Evolutionary conservation across 2,888 invertebrate species (phyloP).

Genomic region (Pandemis cinnamomeana): DNA sequence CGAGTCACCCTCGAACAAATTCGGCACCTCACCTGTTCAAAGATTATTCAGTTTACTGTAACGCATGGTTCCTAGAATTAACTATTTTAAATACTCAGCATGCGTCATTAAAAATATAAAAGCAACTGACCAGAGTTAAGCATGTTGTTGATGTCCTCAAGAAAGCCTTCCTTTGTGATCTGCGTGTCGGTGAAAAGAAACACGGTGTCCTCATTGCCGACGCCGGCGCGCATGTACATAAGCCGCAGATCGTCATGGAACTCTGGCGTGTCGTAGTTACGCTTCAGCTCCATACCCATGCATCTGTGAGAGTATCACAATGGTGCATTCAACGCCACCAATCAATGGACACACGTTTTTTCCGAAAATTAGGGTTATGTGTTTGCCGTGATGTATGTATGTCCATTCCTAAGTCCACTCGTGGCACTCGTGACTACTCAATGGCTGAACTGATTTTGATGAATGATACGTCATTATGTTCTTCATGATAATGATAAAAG

Average conservation of each 20-base stretch:
- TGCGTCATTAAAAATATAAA: background rate
- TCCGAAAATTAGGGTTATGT: too few relatives aligned
- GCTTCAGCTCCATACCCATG: conserved; percentile 93
- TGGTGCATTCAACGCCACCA: too few relatives aligned
- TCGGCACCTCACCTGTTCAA: conserved; percentile 92
- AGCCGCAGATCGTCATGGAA: conserved; percentile 94
- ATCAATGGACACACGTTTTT: too few relatives aligned
- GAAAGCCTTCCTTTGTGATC: conserved; percentile 94
- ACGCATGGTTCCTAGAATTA: too few relatives aligned
- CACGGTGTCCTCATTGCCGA: conserved; percentile 89
- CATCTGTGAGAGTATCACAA: conserved; percentile 80
- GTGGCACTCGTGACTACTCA: too few relatives aligned
- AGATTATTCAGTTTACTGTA: background rate
- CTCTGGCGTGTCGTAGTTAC: conserved; percentile 91
- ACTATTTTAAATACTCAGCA: too few relatives aligned
- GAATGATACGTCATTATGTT: too few relatives aligned
- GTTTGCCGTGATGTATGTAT: too few relatives aligned
- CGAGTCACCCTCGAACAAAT: conserved; percentile 94
- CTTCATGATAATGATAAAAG: too few relatives aligned
- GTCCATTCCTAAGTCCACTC: too few relatives aligned
- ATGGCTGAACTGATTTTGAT: too few relatives aligned
- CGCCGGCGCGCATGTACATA: conserved; percentile 92
- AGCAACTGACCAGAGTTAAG: conserved; percentile 89
- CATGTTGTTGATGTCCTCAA: conserved; percentile 96
- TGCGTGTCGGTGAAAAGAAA: conserved; percentile 96